Conservation (phyloP, 2,888 invertebrate species). For the Drosophila prostipennis region DNA sequence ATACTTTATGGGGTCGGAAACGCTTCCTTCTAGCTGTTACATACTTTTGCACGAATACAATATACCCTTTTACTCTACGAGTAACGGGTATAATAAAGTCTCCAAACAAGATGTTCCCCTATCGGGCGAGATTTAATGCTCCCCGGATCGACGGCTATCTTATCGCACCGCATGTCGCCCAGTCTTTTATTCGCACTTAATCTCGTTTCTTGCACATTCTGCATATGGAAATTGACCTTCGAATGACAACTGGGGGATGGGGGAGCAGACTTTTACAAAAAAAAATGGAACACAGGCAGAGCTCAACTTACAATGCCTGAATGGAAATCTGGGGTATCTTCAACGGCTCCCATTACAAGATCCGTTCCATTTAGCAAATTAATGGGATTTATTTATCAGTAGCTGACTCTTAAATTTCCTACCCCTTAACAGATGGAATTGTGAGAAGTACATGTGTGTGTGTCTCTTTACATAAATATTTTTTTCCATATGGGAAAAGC, state of each 20-base stretch:
- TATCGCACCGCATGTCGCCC: constrained; percentile 18
- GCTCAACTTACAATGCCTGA: constrained; percentile 7
- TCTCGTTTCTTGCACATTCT: constrained; percentile 26
- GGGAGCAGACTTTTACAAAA: neutral
- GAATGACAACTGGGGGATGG: constrained; percentile 36
- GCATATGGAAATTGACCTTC: constrained; percentile 66
- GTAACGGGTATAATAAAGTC: too few species aligned
- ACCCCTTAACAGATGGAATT: neutral
- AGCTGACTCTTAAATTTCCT: neutral
- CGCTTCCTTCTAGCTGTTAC: too few species aligned
- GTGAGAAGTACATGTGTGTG: neutral
- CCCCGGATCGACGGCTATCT: constrained; percentile 20
- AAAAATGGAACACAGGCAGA: constrained; percentile 13
- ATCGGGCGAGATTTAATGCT: constrained; percentile 17
- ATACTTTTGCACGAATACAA: too few species aligned
- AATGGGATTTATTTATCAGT: neutral
- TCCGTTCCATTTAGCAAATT: constrained; percentile 9
- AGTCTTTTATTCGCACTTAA: constrained; percentile 39
- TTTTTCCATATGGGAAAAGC: constrained; percentile 54
- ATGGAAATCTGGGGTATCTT: constrained; percentile 7
- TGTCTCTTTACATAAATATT: constrained; percentile 21
- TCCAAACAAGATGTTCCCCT: constrained; percentile 17
- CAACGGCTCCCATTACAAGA: constrained; percentile 1
- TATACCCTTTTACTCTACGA: too few species aligned
- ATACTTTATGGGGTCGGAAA: too few species aligned